Conservation (phyloP, 2,888 invertebrate genomes). For the Polydrusus pterygomalis region DNA sequence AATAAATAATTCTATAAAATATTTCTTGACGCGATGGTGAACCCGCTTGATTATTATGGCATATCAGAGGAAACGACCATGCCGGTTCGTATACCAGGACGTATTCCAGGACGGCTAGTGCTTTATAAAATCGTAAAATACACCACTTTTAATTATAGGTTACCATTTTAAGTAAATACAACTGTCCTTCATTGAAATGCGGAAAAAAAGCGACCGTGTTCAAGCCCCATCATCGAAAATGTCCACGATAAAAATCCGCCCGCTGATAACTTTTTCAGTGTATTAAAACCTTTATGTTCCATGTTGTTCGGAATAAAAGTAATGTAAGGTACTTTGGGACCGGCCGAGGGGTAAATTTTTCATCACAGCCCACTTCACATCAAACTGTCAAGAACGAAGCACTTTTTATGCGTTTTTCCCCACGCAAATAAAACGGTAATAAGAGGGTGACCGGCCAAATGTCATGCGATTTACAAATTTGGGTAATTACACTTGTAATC, state of each 20-base stretch:
- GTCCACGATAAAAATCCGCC: background rate
- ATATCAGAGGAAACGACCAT: too few species aligned
- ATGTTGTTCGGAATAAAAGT: slow-evolving; percentile 6
- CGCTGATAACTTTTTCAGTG: background rate
- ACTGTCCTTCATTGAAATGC: too few species aligned
- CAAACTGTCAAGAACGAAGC: slow-evolving; percentile 46
- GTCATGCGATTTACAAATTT: slow-evolving; percentile 62
- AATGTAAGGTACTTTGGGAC: slow-evolving; percentile 35
- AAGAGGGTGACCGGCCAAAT: slow-evolving; percentile 42
- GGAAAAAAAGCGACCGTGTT: background rate
- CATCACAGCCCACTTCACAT: slow-evolving; percentile 40
- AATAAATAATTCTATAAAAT: too few species aligned
- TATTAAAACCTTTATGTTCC: slow-evolving; percentile 12
- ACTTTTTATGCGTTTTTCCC: slow-evolving; percentile 44
- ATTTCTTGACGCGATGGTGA: too few species aligned
- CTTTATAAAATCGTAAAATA: too few species aligned
- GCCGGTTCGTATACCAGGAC: too few species aligned
- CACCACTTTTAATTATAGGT: too few species aligned
- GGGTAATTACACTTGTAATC: slow-evolving; percentile 61
- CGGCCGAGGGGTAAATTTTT: slow-evolving; percentile 39
- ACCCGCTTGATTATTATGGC: too few species aligned
- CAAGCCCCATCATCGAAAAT: background rate
- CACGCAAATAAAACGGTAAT: slow-evolving; percentile 46
- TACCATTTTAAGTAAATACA: too few species aligned
- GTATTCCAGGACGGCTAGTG: too few species aligned